Percentiles rank a stretch among this genome's conserved stretches.
phyloP scores from a whole-genome alignment of 1,140 invertebrate species.

The Lepeophtheirus salmonis region DNA sequence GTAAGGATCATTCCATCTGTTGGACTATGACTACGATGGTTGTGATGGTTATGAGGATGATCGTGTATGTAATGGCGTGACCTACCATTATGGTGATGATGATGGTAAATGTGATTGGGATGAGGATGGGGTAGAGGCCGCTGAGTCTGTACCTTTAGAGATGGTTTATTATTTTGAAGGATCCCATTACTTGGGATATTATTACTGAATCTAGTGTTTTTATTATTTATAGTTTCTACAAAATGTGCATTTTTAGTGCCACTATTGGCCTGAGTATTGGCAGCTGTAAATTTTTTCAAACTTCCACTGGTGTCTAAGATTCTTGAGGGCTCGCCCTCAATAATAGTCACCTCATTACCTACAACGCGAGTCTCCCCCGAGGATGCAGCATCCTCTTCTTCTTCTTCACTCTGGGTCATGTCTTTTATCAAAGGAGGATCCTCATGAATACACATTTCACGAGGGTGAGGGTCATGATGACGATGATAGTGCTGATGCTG shows the following conservation, averaged over 20 bases:
- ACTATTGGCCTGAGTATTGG: background rate
- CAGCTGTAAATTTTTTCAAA: background rate
- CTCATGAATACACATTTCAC: background rate
- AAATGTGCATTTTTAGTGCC: background rate
- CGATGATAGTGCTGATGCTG: background rate
- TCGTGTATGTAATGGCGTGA: background rate
- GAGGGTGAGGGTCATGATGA: background rate
- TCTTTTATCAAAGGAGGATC: background rate
- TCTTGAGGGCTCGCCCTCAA: background rate
- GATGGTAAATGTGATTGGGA: background rate
- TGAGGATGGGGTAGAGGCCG: background rate
- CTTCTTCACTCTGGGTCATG: background rate
- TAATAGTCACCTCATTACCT: background rate
- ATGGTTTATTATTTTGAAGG: background rate
- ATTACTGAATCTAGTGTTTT: background rate
- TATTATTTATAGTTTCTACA: background rate
- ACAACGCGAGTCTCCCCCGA: no score
- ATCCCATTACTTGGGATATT: background rate
- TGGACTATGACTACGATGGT: constrained; percentile 4
- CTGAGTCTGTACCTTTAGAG: background rate
- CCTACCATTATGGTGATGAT: background rate
- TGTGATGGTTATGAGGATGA: background rate
- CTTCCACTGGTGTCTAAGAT: background rate
- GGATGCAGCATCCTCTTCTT: background rate
- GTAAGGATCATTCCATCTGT: constrained; percentile 14